Conservation (phyloP, 2,888 invertebrate species). For the Stenotaenia linearis region DNA sequence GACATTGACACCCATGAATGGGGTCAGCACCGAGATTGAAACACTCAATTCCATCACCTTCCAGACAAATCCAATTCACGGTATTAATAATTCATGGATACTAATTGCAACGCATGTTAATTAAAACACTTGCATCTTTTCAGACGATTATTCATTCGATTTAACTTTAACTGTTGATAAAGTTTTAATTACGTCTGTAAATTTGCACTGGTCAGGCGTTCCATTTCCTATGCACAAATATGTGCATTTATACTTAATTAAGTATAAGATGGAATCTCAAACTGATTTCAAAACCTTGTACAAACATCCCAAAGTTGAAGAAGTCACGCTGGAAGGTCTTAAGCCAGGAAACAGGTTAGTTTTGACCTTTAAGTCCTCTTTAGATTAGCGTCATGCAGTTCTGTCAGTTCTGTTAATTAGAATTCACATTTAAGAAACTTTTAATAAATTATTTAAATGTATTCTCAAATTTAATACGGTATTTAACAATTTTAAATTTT, state of each 20-base stretch:
- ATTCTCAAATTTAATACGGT: too few relatives aligned
- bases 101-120: background rate
- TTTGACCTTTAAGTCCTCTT: slow-evolving; percentile 36
- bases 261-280: slow-evolving; percentile 65
- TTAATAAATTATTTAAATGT: background rate
- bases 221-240: slow-evolving; percentile 84
- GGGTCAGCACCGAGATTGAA: slow-evolving; percentile 70
- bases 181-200: slow-evolving; percentile 69
- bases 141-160: slow-evolving; percentile 76
- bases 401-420: background rate
- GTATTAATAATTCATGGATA: slow-evolving; percentile 48
- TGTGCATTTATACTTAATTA: slow-evolving; percentile 80
- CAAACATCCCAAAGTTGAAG: slow-evolving; percentile 67
- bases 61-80: slow-evolving; percentile 63
- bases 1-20: slow-evolving; percentile 74
- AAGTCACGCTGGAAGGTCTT: slow-evolving; percentile 57
- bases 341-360: slow-evolving; percentile 62
- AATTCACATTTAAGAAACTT: background rate
- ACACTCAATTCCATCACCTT: slow-evolving; percentile 65
- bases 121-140: slow-evolving; percentile 35
- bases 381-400: background rate
- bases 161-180: slow-evolving; percentile 68
- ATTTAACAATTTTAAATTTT: slow-evolving; percentile 33
- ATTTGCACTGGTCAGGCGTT: slow-evolving; percentile 75
- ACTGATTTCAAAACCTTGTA: slow-evolving; percentile 68